Evolutionary conservation across 1,140 invertebrate genomes (phyloP).

Genomic region (Zaprionus ornatus): DNA sequence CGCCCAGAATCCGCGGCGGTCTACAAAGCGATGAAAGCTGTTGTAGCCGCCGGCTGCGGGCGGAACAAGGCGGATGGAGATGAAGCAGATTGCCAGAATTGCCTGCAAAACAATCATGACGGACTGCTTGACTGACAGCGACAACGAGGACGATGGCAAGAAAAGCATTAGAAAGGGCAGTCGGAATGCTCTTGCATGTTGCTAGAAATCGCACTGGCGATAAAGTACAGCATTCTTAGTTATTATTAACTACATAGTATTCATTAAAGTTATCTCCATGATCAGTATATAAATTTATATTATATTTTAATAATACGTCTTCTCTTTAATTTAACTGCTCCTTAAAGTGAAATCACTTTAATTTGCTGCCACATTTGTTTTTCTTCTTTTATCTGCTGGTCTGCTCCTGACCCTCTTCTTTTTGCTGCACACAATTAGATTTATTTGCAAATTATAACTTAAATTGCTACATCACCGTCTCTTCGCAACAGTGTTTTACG

Average conservation of each 20-base stretch:
- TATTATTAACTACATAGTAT: no score
- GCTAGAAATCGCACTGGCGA: not conserved
- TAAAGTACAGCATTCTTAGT: not conserved
- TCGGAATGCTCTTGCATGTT: not conserved
- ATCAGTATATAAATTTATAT: no score
- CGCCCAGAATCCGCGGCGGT: conserved; percentile 43
- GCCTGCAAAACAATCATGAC: conserved; percentile 48
- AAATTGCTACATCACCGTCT: conserved; percentile 52
- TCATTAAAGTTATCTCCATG: no score
- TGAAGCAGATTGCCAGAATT: conserved; percentile 21
- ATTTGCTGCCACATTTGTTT: not conserved
- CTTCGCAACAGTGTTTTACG: conserved; percentile 41
- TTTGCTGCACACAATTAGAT: conserved; percentile 62
- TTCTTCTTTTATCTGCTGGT: conserved; percentile 16
- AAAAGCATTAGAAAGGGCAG: conserved; percentile 1
- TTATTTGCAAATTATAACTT: conserved; percentile 75
- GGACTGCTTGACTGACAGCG: conserved; percentile 26
- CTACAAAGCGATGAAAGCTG: conserved; percentile 30
- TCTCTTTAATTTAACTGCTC: not conserved
- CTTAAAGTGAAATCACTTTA: not conserved
- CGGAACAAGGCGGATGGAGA: not conserved
- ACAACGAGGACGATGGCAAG: conserved; percentile 9
- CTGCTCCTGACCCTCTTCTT: conserved; percentile 38
- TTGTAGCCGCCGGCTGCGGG: conserved; percentile 40
- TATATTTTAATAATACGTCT: not conserved